Evolutionary conservation across 2,113 vertebrate species (phyloP).

Genomic region (Lathamus discolor): DNA sequence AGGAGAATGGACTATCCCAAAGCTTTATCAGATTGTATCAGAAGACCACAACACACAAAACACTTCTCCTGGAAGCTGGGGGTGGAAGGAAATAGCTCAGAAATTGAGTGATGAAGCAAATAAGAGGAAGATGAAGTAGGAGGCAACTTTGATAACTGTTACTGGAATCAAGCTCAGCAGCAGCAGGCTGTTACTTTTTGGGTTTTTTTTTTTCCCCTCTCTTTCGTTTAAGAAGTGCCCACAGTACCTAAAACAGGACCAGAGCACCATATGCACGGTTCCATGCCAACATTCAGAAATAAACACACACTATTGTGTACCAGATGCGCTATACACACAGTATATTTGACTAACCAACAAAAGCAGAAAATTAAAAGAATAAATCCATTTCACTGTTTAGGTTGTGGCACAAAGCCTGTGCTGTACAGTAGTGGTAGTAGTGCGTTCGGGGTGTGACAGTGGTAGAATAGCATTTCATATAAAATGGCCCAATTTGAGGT

Average conservation of each 20-base stretch:
- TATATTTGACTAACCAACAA: not conserved
- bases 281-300: not conserved
- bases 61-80: slow-evolving; percentile 26
- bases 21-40: not conserved
- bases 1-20: not conserved
- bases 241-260: not conserved
- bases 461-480: not conserved
- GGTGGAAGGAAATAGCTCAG: slow-evolving; percentile 21
- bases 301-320: not conserved
- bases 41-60: not conserved
- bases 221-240: not conserved
- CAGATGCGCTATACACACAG: not conserved
- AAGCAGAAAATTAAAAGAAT: not conserved
- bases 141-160: not conserved
- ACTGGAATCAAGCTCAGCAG: slow-evolving; percentile 13
- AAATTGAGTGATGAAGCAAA: not conserved
- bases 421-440: not conserved
- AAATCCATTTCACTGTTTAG: not conserved
- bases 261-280: not conserved
- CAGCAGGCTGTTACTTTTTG: not conserved
- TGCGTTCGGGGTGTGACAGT: not conserved
- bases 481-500: not conserved
- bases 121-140: slow-evolving; percentile 2
- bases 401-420: not conserved
- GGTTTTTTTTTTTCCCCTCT: not conserved